Conservation (phyloP, 2,113 vertebrate species). For the Phalacrocorax aristotelis region DNA sequence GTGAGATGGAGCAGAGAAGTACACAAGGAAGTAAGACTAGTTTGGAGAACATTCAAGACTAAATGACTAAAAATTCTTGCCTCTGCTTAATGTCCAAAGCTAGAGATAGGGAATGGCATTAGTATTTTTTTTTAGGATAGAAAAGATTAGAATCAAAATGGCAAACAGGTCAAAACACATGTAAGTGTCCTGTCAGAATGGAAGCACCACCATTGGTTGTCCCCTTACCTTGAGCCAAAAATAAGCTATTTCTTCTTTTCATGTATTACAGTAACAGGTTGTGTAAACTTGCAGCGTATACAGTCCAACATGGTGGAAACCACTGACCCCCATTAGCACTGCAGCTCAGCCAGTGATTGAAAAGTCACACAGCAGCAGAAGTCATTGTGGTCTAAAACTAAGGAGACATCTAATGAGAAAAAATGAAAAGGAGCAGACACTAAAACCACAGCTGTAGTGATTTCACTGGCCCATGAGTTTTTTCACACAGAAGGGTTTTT, state of each 20-base stretch:
- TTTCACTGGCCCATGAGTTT: background rate
- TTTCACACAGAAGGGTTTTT: background rate
- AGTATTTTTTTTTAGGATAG: background rate
- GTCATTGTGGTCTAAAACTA: background rate
- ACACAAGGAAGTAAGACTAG: background rate
- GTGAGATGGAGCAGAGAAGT: background rate
- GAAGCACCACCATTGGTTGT: background rate
- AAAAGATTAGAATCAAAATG: background rate
- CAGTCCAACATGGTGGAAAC: rapidly evolving
- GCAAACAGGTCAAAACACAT: background rate
- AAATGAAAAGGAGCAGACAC: background rate
- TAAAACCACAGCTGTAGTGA: background rate
- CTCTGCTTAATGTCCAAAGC: background rate
- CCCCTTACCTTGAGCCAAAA: background rate
- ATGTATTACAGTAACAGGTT: background rate
- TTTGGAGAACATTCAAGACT: background rate
- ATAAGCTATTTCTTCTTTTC: background rate
- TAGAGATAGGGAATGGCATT: rapidly evolving
- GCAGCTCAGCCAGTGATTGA: background rate
- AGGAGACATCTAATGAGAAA: background rate
- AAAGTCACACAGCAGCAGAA: background rate
- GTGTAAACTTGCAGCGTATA: background rate
- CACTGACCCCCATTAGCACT: background rate
- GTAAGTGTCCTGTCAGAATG: background rate
- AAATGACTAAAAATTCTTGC: background rate